Conservation (phyloP, 2,888 invertebrate genomes). For the Clostera curtula region DNA sequence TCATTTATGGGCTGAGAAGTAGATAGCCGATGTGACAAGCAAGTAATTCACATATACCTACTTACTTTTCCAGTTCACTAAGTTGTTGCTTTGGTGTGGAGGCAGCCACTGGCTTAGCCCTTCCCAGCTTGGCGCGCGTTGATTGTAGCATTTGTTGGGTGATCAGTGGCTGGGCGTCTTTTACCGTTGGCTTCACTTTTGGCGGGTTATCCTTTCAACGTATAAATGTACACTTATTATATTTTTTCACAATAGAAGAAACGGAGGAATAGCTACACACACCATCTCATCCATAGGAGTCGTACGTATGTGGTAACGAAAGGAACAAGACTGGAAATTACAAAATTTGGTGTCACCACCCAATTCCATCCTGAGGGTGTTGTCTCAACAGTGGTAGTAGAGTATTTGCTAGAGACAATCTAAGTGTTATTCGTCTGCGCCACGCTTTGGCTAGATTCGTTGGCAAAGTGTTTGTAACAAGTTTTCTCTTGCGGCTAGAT, state of each 20-base stretch:
- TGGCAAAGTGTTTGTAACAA: too few species aligned
- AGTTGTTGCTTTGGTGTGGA: conserved; percentile 64
- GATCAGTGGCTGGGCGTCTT: conserved; percentile 44
- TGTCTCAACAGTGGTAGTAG: too few species aligned
- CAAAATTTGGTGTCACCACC: too few species aligned
- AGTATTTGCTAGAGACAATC: too few species aligned
- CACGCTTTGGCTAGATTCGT: too few species aligned
- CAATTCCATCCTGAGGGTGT: background rate
- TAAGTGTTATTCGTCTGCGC: too few species aligned
- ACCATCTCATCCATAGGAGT: background rate
- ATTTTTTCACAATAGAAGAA: too few species aligned
- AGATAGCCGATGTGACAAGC: conserved; percentile 2
- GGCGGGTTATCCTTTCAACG: conserved; percentile 51
- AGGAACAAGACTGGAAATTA: too few species aligned
- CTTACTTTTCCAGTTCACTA: conserved; percentile 57
- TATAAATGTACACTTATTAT: too few species aligned
- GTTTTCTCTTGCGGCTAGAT: too few species aligned
- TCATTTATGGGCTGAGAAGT: too few species aligned
- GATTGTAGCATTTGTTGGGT: conserved; percentile 56
- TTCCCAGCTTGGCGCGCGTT: conserved; percentile 64
- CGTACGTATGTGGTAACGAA: background rate
- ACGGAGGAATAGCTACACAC: too few species aligned
- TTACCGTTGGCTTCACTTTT: conserved; percentile 34
- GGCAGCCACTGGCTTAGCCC: conserved; percentile 59
- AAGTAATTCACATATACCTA: conserved; percentile 1